A percentile compares a stretch with the other conserved stretches of the same genome.
phyloP scores from a whole-genome alignment of 2,113 vertebrate genomes.

The Gopherus evgoodei region DNA sequence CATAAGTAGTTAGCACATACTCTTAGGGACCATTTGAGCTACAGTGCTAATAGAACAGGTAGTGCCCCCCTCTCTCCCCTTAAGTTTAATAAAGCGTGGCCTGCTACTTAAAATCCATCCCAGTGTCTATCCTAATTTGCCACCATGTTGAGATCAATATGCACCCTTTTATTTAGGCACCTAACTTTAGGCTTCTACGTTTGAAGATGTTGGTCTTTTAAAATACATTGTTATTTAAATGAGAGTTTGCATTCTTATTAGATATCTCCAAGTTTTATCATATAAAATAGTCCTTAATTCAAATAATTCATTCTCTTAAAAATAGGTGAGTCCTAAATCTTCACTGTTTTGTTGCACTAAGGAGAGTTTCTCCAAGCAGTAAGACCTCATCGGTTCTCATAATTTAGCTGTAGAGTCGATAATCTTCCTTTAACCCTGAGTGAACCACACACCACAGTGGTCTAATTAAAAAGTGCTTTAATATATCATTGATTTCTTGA shows the following conservation, averaged over 20 bases:
- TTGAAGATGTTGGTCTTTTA: slow-evolving; percentile 41
- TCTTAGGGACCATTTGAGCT: background rate
- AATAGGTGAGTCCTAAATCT: slow-evolving; percentile 60
- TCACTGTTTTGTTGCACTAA: slow-evolving; percentile 22
- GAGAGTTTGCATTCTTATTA: slow-evolving; percentile 22
- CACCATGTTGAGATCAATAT: background rate
- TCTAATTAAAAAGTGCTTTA: slow-evolving; percentile 65
- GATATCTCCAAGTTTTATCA: slow-evolving; percentile 47
- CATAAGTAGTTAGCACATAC: background rate
- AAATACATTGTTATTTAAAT: slow-evolving; percentile 45
- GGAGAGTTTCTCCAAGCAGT: slow-evolving; percentile 58
- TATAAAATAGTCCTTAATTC: slow-evolving; percentile 75
- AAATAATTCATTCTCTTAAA: slow-evolving; percentile 68
- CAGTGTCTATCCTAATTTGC: background rate
- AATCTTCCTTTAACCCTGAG: slow-evolving; percentile 47
- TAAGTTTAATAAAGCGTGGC: background rate
- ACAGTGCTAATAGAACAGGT: background rate
- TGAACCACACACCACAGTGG: slow-evolving; percentile 16
- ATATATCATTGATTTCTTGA: slow-evolving; percentile 68
- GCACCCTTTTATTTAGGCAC: background rate
- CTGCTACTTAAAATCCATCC: background rate
- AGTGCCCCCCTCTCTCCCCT: background rate
- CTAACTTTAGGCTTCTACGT: background rate
- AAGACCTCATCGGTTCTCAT: slow-evolving; percentile 52
- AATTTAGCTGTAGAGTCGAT: slow-evolving; percentile 59